Evolutionary conservation across 2,113 vertebrate genomes (phyloP).

Genomic region (Pyxicephalus adspersus): DNA sequence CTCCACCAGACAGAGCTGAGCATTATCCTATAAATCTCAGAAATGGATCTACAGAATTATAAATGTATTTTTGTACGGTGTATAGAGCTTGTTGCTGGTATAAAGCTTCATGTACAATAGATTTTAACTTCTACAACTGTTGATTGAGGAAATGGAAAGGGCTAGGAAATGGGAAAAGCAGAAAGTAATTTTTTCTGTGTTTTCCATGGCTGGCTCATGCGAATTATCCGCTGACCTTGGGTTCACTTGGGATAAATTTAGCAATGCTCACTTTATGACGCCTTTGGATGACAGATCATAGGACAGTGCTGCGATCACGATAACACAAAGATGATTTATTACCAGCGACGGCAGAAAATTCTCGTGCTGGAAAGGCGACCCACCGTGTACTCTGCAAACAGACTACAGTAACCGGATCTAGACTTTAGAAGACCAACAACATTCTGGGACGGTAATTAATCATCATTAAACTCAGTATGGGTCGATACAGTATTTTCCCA

Average conservation of each 20-base stretch:
- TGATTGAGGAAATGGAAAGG: conserved; percentile 21
- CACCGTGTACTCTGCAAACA: neutral
- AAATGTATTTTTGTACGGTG: no score
- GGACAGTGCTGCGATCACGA: neutral
- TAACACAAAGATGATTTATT: conserved; percentile 22
- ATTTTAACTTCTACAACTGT: neutral
- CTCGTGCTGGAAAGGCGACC: neutral
- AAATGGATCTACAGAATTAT: no score
- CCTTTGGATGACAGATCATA: conserved; percentile 13
- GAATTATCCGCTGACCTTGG: neutral
- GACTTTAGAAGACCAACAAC: conserved; percentile 19
- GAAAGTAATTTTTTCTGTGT: neutral
- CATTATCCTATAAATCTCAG: no score
- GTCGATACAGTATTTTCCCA: conserved; percentile 37
- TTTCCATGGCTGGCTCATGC: neutral
- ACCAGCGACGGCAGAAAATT: conserved; percentile 3
- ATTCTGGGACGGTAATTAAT: conserved; percentile 23
- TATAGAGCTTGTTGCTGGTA: no score
- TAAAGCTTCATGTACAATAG: no score
- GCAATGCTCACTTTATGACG: neutral
- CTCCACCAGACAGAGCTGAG: no score
- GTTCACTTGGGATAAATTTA: conserved; percentile 24
- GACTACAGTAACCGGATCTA: conserved; percentile 9
- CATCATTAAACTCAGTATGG: conserved; percentile 27
- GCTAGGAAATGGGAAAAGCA: conserved; percentile 1